These are phyloP conservation scores for Uropetala carovei DNA, from an alignment of 2,888 invertebrate species.

Conservation along the genomic window DNA sequence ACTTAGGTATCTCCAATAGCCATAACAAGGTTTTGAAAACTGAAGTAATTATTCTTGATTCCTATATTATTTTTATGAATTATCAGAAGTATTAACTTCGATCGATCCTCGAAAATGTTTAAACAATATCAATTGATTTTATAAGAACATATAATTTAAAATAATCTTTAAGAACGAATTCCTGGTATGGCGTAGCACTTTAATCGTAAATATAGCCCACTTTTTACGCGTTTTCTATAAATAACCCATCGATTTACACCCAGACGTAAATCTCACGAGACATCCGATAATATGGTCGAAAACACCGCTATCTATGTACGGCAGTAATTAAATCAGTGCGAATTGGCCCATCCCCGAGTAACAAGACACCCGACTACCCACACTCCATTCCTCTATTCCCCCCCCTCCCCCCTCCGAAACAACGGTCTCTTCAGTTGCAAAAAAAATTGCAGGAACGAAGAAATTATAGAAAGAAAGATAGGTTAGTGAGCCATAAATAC, in stretches of 20 bases:
- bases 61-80: too few species aligned
- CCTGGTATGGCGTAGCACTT: not conserved
- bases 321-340: slow-evolving; percentile 14
- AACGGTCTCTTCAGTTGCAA: not conserved
- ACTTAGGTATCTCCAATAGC: too few species aligned
- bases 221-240: not conserved
- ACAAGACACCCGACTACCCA: not conserved
- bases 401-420: not conserved
- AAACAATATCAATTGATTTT: too few species aligned
- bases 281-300: not conserved
- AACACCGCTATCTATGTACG: not conserved
- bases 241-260: not conserved
- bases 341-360: slow-evolving; percentile 6
- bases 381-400: not conserved
- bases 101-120: too few species aligned
- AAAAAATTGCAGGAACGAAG: not conserved
- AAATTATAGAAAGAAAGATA: not conserved
- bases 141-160: too few species aligned
- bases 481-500: not conserved
- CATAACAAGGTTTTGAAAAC: too few species aligned
- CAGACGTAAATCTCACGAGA: not conserved
- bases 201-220: not conserved
- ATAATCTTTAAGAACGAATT: too few species aligned
- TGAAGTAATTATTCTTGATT: too few species aligned
- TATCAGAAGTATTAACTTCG: too few species aligned